phyloP scores from a whole-genome alignment of 1,140 invertebrate genomes.

The Scaptomyza pallida region DNA sequence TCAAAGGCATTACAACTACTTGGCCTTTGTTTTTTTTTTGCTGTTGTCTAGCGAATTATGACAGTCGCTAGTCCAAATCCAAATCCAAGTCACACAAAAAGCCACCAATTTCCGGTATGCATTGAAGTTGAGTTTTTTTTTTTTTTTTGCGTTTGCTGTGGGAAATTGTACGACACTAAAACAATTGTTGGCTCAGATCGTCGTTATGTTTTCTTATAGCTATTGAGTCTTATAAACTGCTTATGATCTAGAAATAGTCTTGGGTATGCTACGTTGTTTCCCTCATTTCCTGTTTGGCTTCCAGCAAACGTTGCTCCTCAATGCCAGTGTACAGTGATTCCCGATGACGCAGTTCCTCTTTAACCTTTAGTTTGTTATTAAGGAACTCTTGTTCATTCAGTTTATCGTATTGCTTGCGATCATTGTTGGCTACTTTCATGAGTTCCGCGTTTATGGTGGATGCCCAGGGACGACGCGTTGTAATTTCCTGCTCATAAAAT shows the following conservation, averaged over 20 bases:
- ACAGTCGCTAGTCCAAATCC: constrained; percentile 37
- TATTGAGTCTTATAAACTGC: not conserved
- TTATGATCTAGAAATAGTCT: not conserved
- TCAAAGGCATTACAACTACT: constrained; percentile 43
- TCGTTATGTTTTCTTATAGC: not conserved
- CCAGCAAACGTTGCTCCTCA: not conserved
- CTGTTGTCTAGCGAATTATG: constrained; percentile 57
- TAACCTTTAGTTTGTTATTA: constrained; percentile 5
- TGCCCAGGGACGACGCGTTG: constrained; percentile 63
- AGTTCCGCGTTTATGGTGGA: constrained; percentile 10
- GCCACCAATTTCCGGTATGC: constrained; percentile 76
- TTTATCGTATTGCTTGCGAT: not conserved
- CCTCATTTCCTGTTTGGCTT: not conserved
- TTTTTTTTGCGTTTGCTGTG: constrained; percentile 6
- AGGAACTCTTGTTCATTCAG: not conserved
- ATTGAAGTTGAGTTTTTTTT: constrained; percentile 25
- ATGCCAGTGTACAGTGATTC: not conserved
- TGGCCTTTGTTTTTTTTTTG: constrained; percentile 20
- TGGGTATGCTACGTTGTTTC: constrained; percentile 3
- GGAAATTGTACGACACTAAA: constrained; percentile 3
- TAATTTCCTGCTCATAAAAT: constrained; percentile 34
- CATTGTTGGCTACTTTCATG: constrained; percentile 1
- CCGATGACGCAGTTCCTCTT: constrained; percentile 10
- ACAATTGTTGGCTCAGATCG: constrained; percentile 1
- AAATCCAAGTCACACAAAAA: constrained; percentile 41